These are phyloP conservation scores for Brachypodius melanocephalos DNA, from an alignment of 2,113 vertebrate species.

Conservation along the genomic window DNA sequence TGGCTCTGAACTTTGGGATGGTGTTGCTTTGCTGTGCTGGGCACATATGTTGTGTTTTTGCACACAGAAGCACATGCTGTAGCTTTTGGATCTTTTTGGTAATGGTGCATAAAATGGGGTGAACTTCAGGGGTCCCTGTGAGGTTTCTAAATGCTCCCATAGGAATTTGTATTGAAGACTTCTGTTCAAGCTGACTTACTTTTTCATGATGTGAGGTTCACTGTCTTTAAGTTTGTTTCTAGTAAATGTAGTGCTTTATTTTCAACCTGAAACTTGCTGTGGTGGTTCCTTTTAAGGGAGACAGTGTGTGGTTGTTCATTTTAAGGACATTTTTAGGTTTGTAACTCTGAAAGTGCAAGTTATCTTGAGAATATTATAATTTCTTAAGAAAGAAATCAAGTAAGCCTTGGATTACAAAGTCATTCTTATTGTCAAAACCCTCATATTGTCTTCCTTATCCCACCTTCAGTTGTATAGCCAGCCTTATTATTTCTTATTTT, in stretches of 20 bases:
- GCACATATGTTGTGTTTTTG: not conserved
- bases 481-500: constrained; percentile 17
- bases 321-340: not conserved
- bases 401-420: not conserved
- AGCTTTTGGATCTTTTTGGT: not conserved
- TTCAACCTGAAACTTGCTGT: not conserved
- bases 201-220: not conserved
- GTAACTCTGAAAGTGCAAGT: not conserved
- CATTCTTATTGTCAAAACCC: not conserved
- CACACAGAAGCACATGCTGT: fast-evolving
- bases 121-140: not conserved
- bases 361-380: not conserved
- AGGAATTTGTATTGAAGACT: not conserved
- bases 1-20: not conserved
- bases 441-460: not conserved
- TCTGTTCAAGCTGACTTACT: not conserved
- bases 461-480: not conserved
- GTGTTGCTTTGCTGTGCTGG: not conserved
- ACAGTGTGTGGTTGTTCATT: not conserved
- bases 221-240: not conserved
- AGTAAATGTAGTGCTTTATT: not conserved
- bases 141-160: not conserved
- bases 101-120: not conserved
- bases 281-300: not conserved
- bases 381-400: not conserved